Percentiles rank a stretch among this genome's conserved stretches.
Evolutionary conservation across 2,797 vertebrate species (phyloP).

Genomic region (Peromyscus attwateri): DNA sequence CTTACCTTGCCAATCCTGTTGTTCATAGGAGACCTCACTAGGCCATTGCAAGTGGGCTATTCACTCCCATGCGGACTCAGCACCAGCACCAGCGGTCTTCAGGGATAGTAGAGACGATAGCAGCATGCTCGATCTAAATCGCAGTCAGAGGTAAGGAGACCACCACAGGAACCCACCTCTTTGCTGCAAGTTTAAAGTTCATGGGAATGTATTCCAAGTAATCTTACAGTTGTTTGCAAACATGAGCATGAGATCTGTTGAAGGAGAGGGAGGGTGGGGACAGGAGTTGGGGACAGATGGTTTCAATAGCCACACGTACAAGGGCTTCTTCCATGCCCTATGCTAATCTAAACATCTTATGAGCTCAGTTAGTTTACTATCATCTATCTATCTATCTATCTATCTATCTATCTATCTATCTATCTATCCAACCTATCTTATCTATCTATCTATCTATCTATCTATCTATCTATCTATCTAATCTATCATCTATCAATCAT

Average conservation of each 20-base stretch:
- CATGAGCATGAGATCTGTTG: neutral
- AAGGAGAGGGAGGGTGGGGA: neutral
- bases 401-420: neutral
- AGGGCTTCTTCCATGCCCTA: neutral
- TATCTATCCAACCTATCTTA: neutral
- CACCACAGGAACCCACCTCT: neutral
- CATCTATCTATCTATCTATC: too few relatives aligned
- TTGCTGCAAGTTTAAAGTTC: slow-evolving; percentile 35
- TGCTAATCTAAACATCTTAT: neutral
- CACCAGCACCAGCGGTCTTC: too few relatives aligned
- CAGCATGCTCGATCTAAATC: neutral
- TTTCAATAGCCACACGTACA: neutral
- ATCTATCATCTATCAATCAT: neutral
- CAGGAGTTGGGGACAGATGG: neutral
- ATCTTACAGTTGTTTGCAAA: slow-evolving; percentile 22
- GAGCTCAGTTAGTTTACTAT: neutral
- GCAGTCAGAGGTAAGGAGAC: neutral
- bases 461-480: neutral
- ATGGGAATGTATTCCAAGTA: neutral
- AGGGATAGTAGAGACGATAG: neutral
- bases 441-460: neutral
- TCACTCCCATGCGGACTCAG: neutral
- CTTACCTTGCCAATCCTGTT: neutral
- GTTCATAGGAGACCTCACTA: neutral
- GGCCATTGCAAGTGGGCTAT: neutral